A percentile compares a stretch with the other conserved stretches of the same genome.
These are phyloP conservation scores for Montipora capitata DNA, from an alignment of 92 coral and sea anemone genomes.

Conservation along the genomic window DNA sequence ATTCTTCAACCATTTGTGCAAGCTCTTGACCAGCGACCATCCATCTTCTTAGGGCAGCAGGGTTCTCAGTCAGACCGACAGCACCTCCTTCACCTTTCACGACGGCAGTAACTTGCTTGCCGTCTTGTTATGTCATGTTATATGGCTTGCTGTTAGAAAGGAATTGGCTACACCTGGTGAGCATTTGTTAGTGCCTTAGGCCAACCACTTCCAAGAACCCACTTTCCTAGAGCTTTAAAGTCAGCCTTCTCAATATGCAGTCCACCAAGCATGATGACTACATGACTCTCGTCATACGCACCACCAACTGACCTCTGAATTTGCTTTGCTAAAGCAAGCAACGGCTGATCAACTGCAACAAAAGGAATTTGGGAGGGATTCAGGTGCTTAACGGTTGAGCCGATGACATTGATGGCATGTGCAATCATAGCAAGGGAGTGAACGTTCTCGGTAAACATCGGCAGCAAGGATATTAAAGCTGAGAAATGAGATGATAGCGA, in stretches of 20 bases:
- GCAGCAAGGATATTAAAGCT: conserved; percentile 44
- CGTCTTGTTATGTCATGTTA: conserved; percentile 77
- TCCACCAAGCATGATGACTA: conserved; percentile 64
- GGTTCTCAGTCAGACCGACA: conserved; percentile 78
- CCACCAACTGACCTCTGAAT: conserved; percentile 53
- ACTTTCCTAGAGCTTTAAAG: conserved; percentile 58
- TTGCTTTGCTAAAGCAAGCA: conserved; percentile 60
- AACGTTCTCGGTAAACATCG: conserved; percentile 28
- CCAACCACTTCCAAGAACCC: conserved; percentile 67
- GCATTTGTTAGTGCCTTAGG: conserved; percentile 55
- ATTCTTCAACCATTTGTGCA: conserved; percentile 74
- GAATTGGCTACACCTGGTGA: conserved; percentile 68
- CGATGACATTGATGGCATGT: conserved; percentile 55
- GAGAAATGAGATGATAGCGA: conserved; percentile 32
- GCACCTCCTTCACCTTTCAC: conserved; percentile 85
- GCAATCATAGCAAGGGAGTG: conserved; percentile 54
- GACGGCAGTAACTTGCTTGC: conserved; percentile 71
- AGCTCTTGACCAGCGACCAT: conserved; percentile 78
- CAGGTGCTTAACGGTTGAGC: conserved; percentile 38
- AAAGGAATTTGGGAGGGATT: conserved; percentile 65
- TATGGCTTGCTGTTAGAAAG: conserved; percentile 69
- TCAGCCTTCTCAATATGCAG: conserved; percentile 65
- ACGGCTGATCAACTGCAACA: conserved; percentile 56
- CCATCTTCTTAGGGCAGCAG: conserved; percentile 79
- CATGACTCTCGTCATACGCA: conserved; percentile 53